Evolutionary conservation across 2,888 invertebrate genomes (phyloP).

Genomic region (Pseudoips prasinana): DNA sequence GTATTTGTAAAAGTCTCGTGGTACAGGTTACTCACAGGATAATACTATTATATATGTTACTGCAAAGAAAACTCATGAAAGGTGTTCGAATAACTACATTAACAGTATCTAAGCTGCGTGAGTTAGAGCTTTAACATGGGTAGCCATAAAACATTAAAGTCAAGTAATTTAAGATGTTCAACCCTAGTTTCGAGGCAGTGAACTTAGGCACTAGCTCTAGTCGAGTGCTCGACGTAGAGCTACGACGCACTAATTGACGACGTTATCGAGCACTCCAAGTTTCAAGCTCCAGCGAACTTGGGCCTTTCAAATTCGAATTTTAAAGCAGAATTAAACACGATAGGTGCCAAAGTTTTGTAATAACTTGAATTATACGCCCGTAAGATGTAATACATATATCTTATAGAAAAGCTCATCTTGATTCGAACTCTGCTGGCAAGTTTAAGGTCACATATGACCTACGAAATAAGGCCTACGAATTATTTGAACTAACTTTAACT

Average conservation of each 20-base stretch:
- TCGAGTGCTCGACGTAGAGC: conserved; percentile 36
- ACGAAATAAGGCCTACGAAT: no score
- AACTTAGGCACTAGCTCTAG: conserved; percentile 29
- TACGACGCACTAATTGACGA: conserved; percentile 72
- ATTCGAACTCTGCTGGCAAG: no score
- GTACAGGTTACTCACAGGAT: no score
- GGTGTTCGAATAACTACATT: no score
- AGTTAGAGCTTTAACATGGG: no score
- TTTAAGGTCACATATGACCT: no score
- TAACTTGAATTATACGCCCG: conserved; percentile 40
- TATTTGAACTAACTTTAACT: no score
- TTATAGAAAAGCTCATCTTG: conserved; percentile 11
- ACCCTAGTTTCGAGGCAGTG: conserved; percentile 30
- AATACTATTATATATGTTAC: no score
- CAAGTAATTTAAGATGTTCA: conserved; percentile 15
- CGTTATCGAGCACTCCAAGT: conserved; percentile 64
- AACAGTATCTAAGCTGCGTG: no score
- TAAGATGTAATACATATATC: conserved; percentile 27
- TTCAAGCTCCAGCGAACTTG: conserved; percentile 55
- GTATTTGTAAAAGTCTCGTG: no score
- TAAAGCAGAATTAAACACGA: conserved; percentile 59
- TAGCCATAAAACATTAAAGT: neutral
- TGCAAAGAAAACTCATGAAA: conserved; percentile 14
- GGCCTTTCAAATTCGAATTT: conserved; percentile 65
- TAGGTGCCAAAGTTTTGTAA: conserved; percentile 56